Percentiles rank a stretch among this genome's conserved stretches.
These are phyloP conservation scores for Camponotus vicinus DNA, from an alignment of 1,140 invertebrate genomes.

Conservation along the genomic window DNA sequence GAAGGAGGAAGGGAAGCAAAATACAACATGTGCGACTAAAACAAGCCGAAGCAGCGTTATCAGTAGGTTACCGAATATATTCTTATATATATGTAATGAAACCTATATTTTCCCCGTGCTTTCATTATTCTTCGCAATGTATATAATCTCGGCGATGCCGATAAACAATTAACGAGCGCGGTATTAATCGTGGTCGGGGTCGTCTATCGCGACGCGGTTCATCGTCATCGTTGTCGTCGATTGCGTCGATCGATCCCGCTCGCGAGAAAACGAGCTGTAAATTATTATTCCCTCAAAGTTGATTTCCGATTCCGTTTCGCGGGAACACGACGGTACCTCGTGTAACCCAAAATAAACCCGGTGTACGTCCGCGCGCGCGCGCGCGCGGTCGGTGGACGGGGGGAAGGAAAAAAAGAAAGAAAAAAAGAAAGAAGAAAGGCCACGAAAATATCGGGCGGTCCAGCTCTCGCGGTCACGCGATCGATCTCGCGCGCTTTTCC, in stretches of 20 bases:
- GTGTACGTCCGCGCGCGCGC: conserved; percentile 22
- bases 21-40: neutral
- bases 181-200: conserved; percentile 32
- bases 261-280: neutral
- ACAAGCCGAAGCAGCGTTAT: neutral
- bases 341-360: conserved; percentile 58
- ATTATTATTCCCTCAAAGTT: conserved; percentile 54
- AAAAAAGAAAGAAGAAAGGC: neutral
- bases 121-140: conserved; percentile 26
- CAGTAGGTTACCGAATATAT: neutral
- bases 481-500: conserved; percentile 11
- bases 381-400: conserved; percentile 35
- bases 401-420: neutral
- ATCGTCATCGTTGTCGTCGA: conserved; percentile 26
- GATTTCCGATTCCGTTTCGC: conserved; percentile 51
- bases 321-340: conserved; percentile 25
- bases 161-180: conserved; percentile 56
- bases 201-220: neutral
- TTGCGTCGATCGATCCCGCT: conserved; percentile 35
- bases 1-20: neutral
- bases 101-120: conserved; percentile 8
- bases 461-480: conserved; percentile 22
- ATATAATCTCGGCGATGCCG: conserved; percentile 41
- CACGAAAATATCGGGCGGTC: conserved; percentile 34
- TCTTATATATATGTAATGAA: conserved; percentile 2